Conservation (phyloP, 2,888 invertebrate species). For the Noctua pronuba region DNA sequence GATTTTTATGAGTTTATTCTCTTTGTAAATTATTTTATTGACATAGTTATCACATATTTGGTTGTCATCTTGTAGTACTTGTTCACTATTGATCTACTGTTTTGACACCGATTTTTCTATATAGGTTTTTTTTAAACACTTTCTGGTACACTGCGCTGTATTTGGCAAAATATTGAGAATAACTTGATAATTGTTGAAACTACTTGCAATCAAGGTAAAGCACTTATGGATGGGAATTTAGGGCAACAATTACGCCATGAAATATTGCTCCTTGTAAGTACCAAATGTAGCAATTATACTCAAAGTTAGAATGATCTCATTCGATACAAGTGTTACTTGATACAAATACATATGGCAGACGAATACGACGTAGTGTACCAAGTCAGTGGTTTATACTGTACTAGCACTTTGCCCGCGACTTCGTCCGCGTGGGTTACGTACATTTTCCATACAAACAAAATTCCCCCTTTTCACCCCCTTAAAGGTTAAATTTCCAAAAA, state of each 20-base stretch:
- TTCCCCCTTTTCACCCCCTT: too few relatives aligned
- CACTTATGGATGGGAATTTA: neutral
- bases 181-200: slow-evolving; percentile 31
- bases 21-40: slow-evolving; percentile 78
- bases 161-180: slow-evolving; percentile 15
- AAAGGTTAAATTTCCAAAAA: too few relatives aligned
- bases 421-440: too few relatives aligned
- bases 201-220: slow-evolving; percentile 7
- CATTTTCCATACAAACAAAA: too few relatives aligned
- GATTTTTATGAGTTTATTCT: slow-evolving; percentile 78
- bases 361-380: slow-evolving; percentile 46
- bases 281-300: slow-evolving; percentile 44
- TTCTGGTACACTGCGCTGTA: slow-evolving; percentile 26
- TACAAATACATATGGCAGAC: slow-evolving; percentile 42
- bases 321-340: slow-evolving; percentile 8
- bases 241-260: slow-evolving; percentile 11
- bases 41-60: slow-evolving; percentile 74
- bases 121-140: neutral
- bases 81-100: slow-evolving; percentile 65
- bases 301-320: slow-evolving; percentile 47
- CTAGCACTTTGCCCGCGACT: too few relatives aligned
- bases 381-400: slow-evolving; percentile 28
- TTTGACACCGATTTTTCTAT: slow-evolving; percentile 53
- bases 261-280: slow-evolving; percentile 24
- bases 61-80: slow-evolving; percentile 65